Base-by-base conservation (phyloP, 2,888 invertebrate species). In the Opisthograptis luteolata region DNA sequence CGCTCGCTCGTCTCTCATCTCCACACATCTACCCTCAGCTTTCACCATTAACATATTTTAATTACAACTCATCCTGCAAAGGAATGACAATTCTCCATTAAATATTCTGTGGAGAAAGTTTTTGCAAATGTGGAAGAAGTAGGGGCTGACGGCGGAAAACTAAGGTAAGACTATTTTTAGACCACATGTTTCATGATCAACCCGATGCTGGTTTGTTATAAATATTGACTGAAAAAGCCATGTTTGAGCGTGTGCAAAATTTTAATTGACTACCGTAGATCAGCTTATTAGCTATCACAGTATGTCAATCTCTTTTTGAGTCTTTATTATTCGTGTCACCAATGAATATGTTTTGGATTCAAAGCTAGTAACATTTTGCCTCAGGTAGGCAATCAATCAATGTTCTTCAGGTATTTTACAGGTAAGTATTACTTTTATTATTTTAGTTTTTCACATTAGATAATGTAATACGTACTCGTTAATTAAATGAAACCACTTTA, bases 1-100 rank as follows among this genome's bases (percentile, higher is more conserved):
- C 43, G 56, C 37, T 58, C 68, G 66, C 70, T 7, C 50, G 50
- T 34, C 10, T 42, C 46, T 37, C 28, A 15, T 15, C 17, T 9
- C 28, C 8, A 13, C 44, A 28, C 30, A 24, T 24, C 30, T 2
- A 22, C 28, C 13, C 24, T 20, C n/a, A n/a, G 9, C 42, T 28
- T 22, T 17, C 35, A 35, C 30, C 27, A 49, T 50, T 39, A 35
- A 45, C 28, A 51, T 45, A 40, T 45, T 51, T 44, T 44, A 51
- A 44, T 51, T 50, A 44, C 37, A 41, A 36, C 39, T 37, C 42
- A 49, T 32, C 42, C 40, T 30, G 30, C 40, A 20, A 45, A 32
- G 43, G 50, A 51, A 51, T 51, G 50, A 45, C 40, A 30, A 30
- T 51, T 44, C n/a, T 34, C 30, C 35, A 45, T 50, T 50, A 50